These are phyloP conservation scores for Schizopygopsis malacanthus DNA, from an alignment of 2,797 vertebrate species.

Conservation along the genomic window DNA sequence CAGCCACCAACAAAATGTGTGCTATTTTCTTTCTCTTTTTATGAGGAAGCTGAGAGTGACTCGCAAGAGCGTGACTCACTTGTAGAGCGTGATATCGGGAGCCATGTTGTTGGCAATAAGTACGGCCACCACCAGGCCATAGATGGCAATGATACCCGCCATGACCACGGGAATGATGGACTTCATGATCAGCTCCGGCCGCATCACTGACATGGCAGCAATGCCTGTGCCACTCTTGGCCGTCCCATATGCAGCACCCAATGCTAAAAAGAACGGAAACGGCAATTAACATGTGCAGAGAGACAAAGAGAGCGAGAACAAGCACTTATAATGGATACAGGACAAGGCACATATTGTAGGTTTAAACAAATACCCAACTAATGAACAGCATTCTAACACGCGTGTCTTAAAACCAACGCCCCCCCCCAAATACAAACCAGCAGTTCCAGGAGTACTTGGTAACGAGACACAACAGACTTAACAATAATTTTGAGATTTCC, in stretches of 20 bases:
- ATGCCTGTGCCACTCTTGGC: slow-evolving; percentile 99
- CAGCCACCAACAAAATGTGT: background rate
- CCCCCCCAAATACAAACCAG: background rate
- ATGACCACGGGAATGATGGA: slow-evolving; percentile 99
- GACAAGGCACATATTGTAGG: background rate
- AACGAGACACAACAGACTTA: background rate
- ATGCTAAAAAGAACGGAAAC: slow-evolving; percentile 75
- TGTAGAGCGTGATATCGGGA: slow-evolving; percentile 84
- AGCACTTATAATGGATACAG: background rate
- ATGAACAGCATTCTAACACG: slow-evolving; percentile 17
- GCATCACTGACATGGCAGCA: slow-evolving; percentile 99
- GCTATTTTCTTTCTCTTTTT: background rate
- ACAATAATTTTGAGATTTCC: background rate
- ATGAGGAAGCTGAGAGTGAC: background rate
- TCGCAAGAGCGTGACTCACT: slow-evolving; percentile 78
- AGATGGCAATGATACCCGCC: slow-evolving; percentile 99
- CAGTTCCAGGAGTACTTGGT: background rate
- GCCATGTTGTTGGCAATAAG: slow-evolving; percentile 94
- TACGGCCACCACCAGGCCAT: slow-evolving; percentile 97
- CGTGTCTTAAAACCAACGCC: slow-evolving; percentile 3
- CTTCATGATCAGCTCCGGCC: slow-evolving; percentile 99
- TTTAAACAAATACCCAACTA: slow-evolving; percentile 17
- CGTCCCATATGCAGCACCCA: slow-evolving; percentile 97
- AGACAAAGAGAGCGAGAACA: background rate
- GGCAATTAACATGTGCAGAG: background rate